These are phyloP conservation scores for Neomonachus schauinslandi DNA, from an alignment of 2,113 vertebrate species.

Conservation along the genomic window DNA sequence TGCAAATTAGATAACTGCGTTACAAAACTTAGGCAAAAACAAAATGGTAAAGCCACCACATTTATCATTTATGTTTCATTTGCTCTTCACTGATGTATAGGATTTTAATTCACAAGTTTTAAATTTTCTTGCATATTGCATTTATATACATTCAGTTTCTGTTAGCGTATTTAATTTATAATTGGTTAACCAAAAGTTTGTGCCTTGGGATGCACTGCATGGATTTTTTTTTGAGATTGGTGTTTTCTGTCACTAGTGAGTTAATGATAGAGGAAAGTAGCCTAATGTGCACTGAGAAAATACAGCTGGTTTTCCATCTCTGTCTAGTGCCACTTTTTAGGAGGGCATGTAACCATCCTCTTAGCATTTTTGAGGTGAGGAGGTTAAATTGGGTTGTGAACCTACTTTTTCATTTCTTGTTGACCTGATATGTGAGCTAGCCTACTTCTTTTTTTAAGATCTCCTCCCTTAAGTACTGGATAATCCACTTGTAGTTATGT, in stretches of 20 bases:
- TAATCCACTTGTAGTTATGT: slow-evolving; percentile 12
- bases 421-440: not conserved
- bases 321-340: not conserved
- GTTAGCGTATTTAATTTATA: slow-evolving; percentile 7
- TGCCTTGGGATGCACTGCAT: not conserved
- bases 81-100: not conserved
- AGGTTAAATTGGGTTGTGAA: slow-evolving; percentile 21
- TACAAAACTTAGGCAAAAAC: not conserved
- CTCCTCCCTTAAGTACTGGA: slow-evolving; percentile 5
- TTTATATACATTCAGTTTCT: slow-evolving; percentile 11
- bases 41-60: slow-evolving; percentile 8
- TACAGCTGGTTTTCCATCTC: not conserved
- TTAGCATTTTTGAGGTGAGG: slow-evolving; percentile 47
- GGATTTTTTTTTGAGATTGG: not conserved
- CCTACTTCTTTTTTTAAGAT: not conserved
- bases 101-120: not conserved
- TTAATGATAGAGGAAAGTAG: not conserved
- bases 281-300: not conserved
- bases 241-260: slow-evolving; percentile 39
- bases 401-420: slow-evolving; percentile 26
- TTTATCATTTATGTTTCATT: slow-evolving; percentile 35
- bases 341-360: not conserved
- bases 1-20: slow-evolving; percentile 47
- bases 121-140: not conserved
- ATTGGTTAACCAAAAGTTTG: not conserved